Percentiles rank a stretch among this genome's conserved stretches.
phyloP scores from a whole-genome alignment of 2,888 invertebrate species.

The Aphidoletes aphidimyza region DNA sequence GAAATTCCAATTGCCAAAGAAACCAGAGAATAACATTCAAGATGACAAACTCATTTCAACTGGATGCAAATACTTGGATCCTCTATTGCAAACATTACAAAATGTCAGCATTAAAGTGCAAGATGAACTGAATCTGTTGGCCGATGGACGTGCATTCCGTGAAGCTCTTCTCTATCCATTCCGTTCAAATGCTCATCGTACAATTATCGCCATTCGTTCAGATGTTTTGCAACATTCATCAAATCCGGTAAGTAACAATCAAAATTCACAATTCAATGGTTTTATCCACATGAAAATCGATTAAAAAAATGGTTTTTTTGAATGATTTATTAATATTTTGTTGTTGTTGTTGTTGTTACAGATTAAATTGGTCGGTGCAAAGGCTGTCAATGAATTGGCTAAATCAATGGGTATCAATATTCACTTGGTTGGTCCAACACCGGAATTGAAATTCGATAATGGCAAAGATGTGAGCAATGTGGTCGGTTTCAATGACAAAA shows the following conservation, averaged over 20 bases:
- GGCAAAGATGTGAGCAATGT: slow-evolving; percentile 62
- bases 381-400: slow-evolving; percentile 63
- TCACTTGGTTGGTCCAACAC: slow-evolving; percentile 72
- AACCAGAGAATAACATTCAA: slow-evolving; percentile 59
- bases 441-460: slow-evolving; percentile 69
- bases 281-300: neutral
- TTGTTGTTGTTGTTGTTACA: slow-evolving; percentile 57
- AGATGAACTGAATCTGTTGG: slow-evolving; percentile 67
- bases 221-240: slow-evolving; percentile 70
- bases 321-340: neutral
- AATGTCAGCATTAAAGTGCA: slow-evolving; percentile 61
- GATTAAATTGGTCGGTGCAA: slow-evolving; percentile 62
- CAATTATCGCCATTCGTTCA: slow-evolving; percentile 75
- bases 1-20: slow-evolving; percentile 63
- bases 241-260: slow-evolving; percentile 68
- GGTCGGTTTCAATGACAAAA: slow-evolving; percentile 71
- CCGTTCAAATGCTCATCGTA: slow-evolving; percentile 80
- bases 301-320: neutral
- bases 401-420: slow-evolving; percentile 71
- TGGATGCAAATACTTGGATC: slow-evolving; percentile 60
- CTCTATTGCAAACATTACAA: slow-evolving; percentile 58
- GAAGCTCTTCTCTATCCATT: slow-evolving; percentile 77
- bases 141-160: slow-evolving; percentile 73
- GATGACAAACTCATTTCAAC: slow-evolving; percentile 57
- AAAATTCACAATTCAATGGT: no score